Percentiles rank a stretch among this genome's conserved stretches.
These are phyloP conservation scores for Drosophila sechellia DNA, from an alignment of 1,140 invertebrate species.

Conservation along the genomic window DNA sequence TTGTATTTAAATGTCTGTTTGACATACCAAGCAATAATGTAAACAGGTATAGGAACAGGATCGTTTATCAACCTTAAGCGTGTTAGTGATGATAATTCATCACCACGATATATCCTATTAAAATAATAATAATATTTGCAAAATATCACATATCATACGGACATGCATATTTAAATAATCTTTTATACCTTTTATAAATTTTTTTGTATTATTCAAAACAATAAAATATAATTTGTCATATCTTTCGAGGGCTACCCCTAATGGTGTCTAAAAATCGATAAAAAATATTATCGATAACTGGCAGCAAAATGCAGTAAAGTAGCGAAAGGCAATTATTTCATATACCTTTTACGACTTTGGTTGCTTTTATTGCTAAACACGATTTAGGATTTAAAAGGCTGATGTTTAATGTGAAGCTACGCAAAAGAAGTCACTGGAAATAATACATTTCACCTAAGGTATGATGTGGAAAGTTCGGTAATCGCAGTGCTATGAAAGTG, in stretches of 20 bases:
- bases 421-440: neutral
- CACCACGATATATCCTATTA: too few species aligned
- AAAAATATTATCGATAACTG: slow-evolving; percentile 6
- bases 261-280: neutral
- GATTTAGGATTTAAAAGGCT: slow-evolving; percentile 2
- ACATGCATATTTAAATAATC: too few species aligned
- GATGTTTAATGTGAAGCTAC: slow-evolving; percentile 22
- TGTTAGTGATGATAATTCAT: too few species aligned
- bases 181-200: too few species aligned
- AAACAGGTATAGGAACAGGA: neutral
- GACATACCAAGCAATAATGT: slow-evolving; percentile 17
- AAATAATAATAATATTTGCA: too few species aligned
- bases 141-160: too few species aligned
- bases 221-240: too few species aligned
- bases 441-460: slow-evolving; percentile 11
- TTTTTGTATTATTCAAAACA: too few species aligned
- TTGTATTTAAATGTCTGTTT: neutral
- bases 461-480: neutral
- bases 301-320: neutral
- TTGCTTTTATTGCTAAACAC: slow-evolving; percentile 20
- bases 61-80: too few species aligned
- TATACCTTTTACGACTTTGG: slow-evolving; percentile 30
- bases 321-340: slow-evolving; percentile 16
- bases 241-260: neutral
- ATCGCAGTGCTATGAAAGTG: slow-evolving; percentile 36